Conservation (phyloP, 2,888 invertebrate genomes). For the Eurytoma californica region DNA sequence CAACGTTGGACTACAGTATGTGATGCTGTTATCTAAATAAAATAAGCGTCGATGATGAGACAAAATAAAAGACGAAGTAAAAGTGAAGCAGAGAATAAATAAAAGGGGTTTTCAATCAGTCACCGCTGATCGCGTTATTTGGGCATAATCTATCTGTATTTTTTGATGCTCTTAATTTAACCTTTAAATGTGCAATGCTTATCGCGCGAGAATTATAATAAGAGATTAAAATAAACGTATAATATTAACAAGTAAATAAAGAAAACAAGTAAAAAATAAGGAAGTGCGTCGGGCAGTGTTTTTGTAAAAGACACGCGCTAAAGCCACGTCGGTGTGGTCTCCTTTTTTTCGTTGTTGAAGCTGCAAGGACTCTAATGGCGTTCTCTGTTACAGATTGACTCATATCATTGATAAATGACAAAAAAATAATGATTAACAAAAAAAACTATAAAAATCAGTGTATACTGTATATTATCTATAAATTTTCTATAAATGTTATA, state of each 20-base stretch:
- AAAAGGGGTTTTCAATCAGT: slow-evolving; percentile 22
- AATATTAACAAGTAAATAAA: slow-evolving; percentile 29
- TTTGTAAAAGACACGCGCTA: slow-evolving; percentile 33
- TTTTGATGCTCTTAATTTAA: slow-evolving; percentile 52
- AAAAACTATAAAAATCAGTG: slow-evolving; percentile 63
- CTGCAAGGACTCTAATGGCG: slow-evolving; percentile 62
- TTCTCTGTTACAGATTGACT: slow-evolving; percentile 67
- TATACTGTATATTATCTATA: slow-evolving; percentile 66
- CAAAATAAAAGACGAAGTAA: slow-evolving; percentile 6
- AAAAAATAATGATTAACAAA: slow-evolving; percentile 57
- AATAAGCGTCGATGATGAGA: slow-evolving; percentile 30
- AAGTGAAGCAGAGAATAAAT: slow-evolving; percentile 10
- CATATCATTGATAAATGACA: slow-evolving; percentile 66
- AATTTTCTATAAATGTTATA: slow-evolving; percentile 74
- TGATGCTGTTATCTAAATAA: slow-evolving; percentile 34
- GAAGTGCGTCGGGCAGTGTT: slow-evolving; percentile 15
- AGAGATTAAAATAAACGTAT: slow-evolving; percentile 9
- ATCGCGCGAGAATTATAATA: slow-evolving; percentile 44
- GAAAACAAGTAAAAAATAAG: slow-evolving; percentile 17
- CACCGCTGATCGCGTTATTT: slow-evolving; percentile 43
- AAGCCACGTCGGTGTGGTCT: slow-evolving; percentile 39
- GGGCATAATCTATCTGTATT: slow-evolving; percentile 46
- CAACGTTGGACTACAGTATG: slow-evolving; percentile 28
- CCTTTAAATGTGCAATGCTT: slow-evolving; percentile 58
- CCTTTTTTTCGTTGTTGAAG: slow-evolving; percentile 58